Base-by-base conservation (phyloP, 2,797 vertebrate species). In the Pogonophryne albipinna region DNA sequence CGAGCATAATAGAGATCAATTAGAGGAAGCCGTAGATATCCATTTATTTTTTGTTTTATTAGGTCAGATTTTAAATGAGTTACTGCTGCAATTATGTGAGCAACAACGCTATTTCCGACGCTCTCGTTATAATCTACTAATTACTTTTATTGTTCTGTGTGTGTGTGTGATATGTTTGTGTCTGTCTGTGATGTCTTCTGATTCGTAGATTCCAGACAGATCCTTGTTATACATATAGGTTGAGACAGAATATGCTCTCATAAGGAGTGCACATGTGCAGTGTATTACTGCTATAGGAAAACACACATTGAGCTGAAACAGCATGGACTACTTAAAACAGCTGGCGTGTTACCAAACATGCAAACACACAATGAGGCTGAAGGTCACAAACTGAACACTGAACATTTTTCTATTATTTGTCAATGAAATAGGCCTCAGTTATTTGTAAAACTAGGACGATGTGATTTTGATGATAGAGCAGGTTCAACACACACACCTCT, bases 111-210 rank as follows among this genome's bases (percentile, higher is more conserved):
- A 73, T 77, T 87, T 89, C 60, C 69, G 78, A 83, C 84, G 49
- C 66, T 64, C 78, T 90, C 83, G 66, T 91, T 86, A 90, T 90
- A 85, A 88, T 88, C 85, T 78, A 74, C 86, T 91, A 89, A 93
- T 93, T 85, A 86, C 83, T 85, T 82, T 65, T 85, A 87, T 90
- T 86, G 85, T 91, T 89, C 69, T 76, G 27, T 62, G 65, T 74
- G 77, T 68, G 77, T 70, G n/a, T n/a, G 58, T 27, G 4, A 27
- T 27, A 27, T 27, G 27, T 76, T 23, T 62, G 65, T 74, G 77
- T 68, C 74, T 70, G 58, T 23, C 34, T 38, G 53, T 49, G 56
- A 65, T 73, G 71, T 77, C 79, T 80, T 85, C 75, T 80, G 86
- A 87, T 87, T 85, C 87, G 84, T 14, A 66, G 67, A 64, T 78